Conservation (phyloP, 1,140 invertebrate species). For the Belonocnema kinseyi region DNA sequence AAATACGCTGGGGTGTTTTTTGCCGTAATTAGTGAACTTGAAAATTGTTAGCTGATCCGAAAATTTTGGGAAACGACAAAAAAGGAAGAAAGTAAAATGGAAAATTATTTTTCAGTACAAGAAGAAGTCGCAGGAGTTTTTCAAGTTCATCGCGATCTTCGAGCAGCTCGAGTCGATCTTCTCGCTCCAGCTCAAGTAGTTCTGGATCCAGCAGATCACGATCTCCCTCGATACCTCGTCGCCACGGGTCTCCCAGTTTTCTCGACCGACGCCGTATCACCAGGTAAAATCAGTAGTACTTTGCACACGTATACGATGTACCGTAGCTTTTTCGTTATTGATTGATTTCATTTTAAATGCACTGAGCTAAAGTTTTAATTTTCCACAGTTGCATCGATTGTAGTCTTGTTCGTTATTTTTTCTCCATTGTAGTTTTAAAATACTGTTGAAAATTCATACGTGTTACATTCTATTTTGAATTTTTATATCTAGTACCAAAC, state of each 20-base stretch:
- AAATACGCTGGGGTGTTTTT: too few relatives aligned
- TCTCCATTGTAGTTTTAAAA: constrained; percentile 23
- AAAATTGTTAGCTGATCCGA: constrained; percentile 6
- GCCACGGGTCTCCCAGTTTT: constrained; percentile 93
- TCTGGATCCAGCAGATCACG: constrained; percentile 79
- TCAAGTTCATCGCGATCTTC: constrained; percentile 70
- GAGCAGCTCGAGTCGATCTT: constrained; percentile 52
- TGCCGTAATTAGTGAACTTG: background rate
- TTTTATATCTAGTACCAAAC: background rate
- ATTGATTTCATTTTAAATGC: constrained; percentile 37
- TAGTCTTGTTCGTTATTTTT: constrained; percentile 40
- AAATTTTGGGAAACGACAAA: constrained; percentile 9
- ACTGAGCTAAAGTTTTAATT: constrained; percentile 37
- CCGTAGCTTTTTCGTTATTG: constrained; percentile 45
- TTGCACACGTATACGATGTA: constrained; percentile 9
- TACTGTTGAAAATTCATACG: background rate
- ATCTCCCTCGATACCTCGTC: constrained; percentile 90
- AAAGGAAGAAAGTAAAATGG: background rate
- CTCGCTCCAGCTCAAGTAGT: constrained; percentile 61
- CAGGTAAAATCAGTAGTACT: constrained; percentile 79
- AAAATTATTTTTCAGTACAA: constrained; percentile 50
- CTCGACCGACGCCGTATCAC: constrained; percentile 92
- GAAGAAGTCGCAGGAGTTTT: constrained; percentile 67
- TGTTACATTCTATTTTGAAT: background rate
- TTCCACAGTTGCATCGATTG: constrained; percentile 35